Evolutionary conservation across 2,113 vertebrate genomes (phyloP).

Genomic region (Bucco capensis): DNA sequence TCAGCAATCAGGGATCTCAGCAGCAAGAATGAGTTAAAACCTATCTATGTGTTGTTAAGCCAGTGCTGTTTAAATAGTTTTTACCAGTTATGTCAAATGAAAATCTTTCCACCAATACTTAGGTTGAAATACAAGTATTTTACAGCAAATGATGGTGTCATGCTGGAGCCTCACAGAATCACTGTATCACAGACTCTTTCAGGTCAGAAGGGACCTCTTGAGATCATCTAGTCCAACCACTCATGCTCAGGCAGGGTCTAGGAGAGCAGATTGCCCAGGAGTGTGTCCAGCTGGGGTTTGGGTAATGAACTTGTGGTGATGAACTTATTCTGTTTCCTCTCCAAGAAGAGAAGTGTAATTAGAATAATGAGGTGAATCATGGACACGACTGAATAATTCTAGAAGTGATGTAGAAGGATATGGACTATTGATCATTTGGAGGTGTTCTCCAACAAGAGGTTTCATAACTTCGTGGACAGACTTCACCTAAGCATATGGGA

Average conservation of each 20-base stretch:
- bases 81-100: not conserved
- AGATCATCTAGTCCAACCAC: not conserved
- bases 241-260: not conserved
- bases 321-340: not conserved
- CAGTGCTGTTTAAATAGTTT: not conserved
- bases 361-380: not conserved
- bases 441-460: not conserved
- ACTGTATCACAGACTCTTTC: not conserved
- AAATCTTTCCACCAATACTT: not conserved
- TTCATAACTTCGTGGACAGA: not conserved
- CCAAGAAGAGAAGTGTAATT: not conserved
- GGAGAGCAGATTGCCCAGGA: not conserved
- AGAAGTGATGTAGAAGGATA: not conserved
- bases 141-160: not conserved
- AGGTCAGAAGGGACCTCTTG: not conserved
- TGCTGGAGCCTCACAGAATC: not conserved
- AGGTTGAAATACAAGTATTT: not conserved
- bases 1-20: not conserved
- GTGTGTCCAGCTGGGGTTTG: not conserved
- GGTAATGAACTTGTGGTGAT: not conserved
- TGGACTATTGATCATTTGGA: not conserved
- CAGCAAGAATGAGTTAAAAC: not conserved
- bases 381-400: not conserved
- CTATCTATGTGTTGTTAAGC: not conserved
- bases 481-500: constrained; percentile 48